These are phyloP conservation scores for Malurus melanocephalus DNA, from an alignment of 2,113 vertebrate genomes.

Conservation along the genomic window DNA sequence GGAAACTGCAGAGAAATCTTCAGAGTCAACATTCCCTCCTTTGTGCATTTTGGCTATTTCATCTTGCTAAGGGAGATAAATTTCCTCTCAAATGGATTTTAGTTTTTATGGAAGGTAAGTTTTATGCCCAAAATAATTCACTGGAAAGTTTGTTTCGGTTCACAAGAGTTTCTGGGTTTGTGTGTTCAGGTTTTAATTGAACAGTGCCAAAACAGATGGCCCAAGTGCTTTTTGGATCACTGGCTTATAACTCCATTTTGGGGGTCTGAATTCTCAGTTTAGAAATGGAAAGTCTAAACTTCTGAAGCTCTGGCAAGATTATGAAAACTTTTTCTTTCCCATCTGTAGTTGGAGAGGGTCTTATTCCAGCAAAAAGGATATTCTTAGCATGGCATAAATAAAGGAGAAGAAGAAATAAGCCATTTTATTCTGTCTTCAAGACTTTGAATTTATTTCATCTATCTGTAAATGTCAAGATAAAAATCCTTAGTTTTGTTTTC, in stretches of 20 bases:
- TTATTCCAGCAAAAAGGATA: background rate
- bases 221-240: background rate
- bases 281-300: background rate
- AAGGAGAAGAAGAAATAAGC: background rate
- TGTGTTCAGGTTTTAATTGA: background rate
- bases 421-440: background rate
- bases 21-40: background rate
- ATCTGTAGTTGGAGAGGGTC: background rate
- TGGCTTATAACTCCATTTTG: background rate
- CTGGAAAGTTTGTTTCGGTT: background rate
- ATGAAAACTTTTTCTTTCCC: background rate
- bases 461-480: background rate
- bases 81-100: background rate
- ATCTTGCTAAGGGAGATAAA: background rate
- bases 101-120: background rate
- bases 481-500: background rate
- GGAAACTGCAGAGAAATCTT: background rate
- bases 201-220: constrained; percentile 1
- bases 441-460: background rate
- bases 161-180: background rate
- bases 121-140: background rate
- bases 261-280: background rate
- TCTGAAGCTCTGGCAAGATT: background rate
- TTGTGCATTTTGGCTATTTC: background rate
- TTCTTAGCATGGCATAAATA: background rate